These are phyloP conservation scores for Eira barbara DNA, from an alignment of 2,113 vertebrate species.

Conservation along the genomic window DNA sequence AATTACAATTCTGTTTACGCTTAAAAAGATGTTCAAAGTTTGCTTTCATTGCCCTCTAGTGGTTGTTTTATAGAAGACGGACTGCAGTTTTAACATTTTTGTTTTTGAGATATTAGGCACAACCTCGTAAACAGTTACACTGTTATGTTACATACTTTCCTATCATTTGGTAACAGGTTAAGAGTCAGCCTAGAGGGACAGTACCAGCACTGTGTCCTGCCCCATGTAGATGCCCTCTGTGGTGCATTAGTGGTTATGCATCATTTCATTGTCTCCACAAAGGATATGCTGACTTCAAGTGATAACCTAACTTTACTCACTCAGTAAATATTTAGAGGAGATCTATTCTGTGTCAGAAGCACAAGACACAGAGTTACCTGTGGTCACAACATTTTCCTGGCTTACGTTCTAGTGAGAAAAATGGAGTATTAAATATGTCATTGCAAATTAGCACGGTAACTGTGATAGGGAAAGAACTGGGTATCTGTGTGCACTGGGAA, in stretches of 20 bases:
- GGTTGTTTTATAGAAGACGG: neutral
- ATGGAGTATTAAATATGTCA: neutral
- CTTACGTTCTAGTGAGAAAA: neutral
- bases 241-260: neutral
- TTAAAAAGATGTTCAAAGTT: neutral
- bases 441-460: neutral
- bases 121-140: neutral
- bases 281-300: neutral
- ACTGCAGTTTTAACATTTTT: neutral
- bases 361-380: neutral
- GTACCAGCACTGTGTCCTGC: accelerated
- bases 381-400: neutral
- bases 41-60: constrained; percentile 62
- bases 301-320: neutral
- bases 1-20: neutral
- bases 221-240: neutral
- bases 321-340: neutral
- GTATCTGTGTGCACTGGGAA: neutral
- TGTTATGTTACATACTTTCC: neutral
- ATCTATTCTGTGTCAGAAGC: neutral
- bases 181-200: neutral
- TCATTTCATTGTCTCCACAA: neutral
- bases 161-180: neutral
- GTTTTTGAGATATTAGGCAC: neutral
- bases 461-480: neutral